Percentiles rank a stretch among this genome's conserved stretches.
These are phyloP conservation scores for Poecilia gillii DNA, from an alignment of 2,797 vertebrate species.

Conservation along the genomic window DNA sequence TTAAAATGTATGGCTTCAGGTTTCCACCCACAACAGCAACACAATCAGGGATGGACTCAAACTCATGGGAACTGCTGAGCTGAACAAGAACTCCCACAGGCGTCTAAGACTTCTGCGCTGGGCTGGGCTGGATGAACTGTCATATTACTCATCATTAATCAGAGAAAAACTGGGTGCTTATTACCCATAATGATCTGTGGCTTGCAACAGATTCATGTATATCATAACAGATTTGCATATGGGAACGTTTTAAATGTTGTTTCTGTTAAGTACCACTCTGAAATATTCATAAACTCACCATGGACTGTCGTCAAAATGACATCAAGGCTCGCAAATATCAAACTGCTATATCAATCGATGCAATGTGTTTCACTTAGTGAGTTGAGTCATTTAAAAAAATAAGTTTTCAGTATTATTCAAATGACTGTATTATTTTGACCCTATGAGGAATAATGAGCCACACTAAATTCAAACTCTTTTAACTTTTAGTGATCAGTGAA, in stretches of 20 bases:
- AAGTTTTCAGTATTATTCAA: background rate
- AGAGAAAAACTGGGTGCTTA: slow-evolving; percentile 31
- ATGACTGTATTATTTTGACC: background rate
- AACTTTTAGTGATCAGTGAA: background rate
- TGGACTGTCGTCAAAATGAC: background rate
- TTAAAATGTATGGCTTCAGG: slow-evolving; percentile 19
- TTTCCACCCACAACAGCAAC: slow-evolving; percentile 36
- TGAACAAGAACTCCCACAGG: slow-evolving; percentile 46
- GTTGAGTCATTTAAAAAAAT: background rate
- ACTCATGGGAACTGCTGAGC: slow-evolving; percentile 21
- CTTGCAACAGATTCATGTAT: slow-evolving; percentile 7
- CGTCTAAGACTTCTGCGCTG: slow-evolving; percentile 22
- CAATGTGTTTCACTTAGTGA: background rate
- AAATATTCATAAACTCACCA: background rate
- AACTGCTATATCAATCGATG: background rate
- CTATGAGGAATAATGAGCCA: background rate
- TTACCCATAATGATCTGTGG: slow-evolving; percentile 35
- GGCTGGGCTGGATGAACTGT: slow-evolving; percentile 37
- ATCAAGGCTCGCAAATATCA: background rate
- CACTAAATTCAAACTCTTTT: background rate
- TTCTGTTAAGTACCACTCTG: background rate
- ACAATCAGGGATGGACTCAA: slow-evolving; percentile 18
- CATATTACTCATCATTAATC: slow-evolving; percentile 48
- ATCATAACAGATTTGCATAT: background rate
- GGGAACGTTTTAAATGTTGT: background rate